Evolutionary conservation across 1,140 invertebrate species (phyloP), one percentile per base, ranked within the genome.

Genomic region (Neotoxoptera formosana): DNA sequence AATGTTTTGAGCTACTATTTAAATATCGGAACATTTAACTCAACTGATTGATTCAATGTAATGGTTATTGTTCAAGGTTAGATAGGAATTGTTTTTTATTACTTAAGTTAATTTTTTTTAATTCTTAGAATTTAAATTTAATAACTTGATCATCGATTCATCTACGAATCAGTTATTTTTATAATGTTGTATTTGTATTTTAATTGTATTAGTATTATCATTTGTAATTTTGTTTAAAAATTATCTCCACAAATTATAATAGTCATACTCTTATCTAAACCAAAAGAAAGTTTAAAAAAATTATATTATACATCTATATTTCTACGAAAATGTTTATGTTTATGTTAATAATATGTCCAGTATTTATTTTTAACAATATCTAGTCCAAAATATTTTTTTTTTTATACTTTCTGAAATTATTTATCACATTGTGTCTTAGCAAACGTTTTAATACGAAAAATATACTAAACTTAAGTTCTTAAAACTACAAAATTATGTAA

Each of bases 41-140:
- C 30, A 21, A 7, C 45, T 87, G 45, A 87, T 87, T 87, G 25
- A 7, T 34, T 87, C 47, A 30, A 45, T 87, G 30, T 86, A 87
- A 48, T 87, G 30, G 47, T n/a, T 87, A 41, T 48, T 48, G 30
- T 87, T 87, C 86, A 87, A 87, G 86, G 86, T 87, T 87, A 87
- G 45, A 87, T 87, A 48, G 47, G 86, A 47, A 87, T 48, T n/a
- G 25, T n/a, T 87, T 87, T 48, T 47, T 48, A 87, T 87, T n/a
- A n/a, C 47, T 87, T n/a, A 48, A 87, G 34, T 87, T 87, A 48
- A 87, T n/a, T 48, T 87, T 87, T 47, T 30, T 48, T 87, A 87
- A 87, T 87, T 48, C 47, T 34, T 87, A n/a, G 47, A 48, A 87
- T n/a, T 87, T 87, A 87, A 87, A 30, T 87, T 20, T 87, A 87